Base-by-base conservation (phyloP, 2,797 vertebrate species). In the Acrossocheilus wenchowensis region DNA sequence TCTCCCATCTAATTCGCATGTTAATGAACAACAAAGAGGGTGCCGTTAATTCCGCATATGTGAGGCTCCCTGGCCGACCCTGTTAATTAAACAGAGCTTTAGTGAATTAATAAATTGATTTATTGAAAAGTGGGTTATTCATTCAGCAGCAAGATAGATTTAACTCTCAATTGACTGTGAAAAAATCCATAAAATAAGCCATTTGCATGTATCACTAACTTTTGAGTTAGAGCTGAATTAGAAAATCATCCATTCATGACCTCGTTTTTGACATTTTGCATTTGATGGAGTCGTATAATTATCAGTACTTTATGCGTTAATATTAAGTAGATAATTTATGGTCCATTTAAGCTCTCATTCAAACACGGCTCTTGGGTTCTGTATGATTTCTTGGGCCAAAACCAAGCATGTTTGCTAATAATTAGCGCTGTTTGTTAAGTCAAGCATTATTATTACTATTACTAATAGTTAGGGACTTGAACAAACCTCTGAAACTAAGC, bases 61-160 rank as follows among this genome's bases (percentile, higher is more conserved):
- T 86, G 86, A 86, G n/a, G 82, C 91, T 93, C 93, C 93, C 93
- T 66, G 90, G 92, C 91, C 91, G 91, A 92, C 94, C 83, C 81
- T 92, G 83, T 94, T 95, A 95, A 96, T 95, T 95, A 94, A 89
- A 82, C 89, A 89, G 92, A 89, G 91, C 92, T 94, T 91, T 93
- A 94, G 93, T 92, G 85, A 92, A 90, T 94, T 92, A 92, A 91
- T 92, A 93, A 73, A 69, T 30, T 78, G 78, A 84, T 73, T 73
- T 80, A 83, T 62, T 62, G 66, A 79, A 87, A 78, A 75, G 19
- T 74, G 74, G 81, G 81, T 79, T 73, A 83, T 87, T 78, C 74
- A 71, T 78, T 79, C 34, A 60, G 36, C 2, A 11, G 36, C 8
- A 1, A 81, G 52, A 79, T 26, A 45, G 74, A 79, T 87, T 60